Evolutionary conservation across 2,113 vertebrate genomes (phyloP).

Genomic region (Galeopterus variegatus): DNA sequence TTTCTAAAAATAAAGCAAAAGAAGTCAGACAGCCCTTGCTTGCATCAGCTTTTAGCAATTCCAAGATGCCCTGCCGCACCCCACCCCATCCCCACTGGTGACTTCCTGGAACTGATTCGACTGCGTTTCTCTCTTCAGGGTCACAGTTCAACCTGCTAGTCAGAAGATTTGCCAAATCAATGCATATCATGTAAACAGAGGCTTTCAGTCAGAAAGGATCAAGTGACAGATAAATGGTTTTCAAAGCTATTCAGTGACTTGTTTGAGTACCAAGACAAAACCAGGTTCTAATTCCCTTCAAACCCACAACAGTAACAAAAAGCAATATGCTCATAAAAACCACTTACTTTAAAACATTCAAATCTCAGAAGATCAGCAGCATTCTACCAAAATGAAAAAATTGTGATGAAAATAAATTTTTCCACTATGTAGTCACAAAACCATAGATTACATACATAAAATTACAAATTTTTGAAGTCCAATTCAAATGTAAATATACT

Average conservation of each 20-base stretch:
- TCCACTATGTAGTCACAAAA: background rate
- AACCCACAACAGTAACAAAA: background rate
- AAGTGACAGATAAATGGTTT: background rate
- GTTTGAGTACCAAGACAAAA: background rate
- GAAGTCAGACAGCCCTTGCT: background rate
- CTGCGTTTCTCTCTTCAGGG: background rate
- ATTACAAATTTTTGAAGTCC: background rate
- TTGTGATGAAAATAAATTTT: background rate
- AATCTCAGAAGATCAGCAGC: background rate
- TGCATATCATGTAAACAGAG: background rate
- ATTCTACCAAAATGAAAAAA: conserved; percentile 14
- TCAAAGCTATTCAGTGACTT: background rate
- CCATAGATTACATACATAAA: background rate
- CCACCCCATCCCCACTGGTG: background rate
- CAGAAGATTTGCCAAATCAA: background rate
- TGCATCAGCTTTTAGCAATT: background rate
- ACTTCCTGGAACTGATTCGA: background rate
- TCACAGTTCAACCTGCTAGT: background rate
- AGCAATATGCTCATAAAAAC: background rate
- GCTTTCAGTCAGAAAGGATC: background rate
- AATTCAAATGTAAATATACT: conserved; percentile 35
- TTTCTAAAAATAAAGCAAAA: background rate
- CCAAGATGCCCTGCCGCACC: too few relatives aligned
- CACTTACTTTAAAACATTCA: background rate
- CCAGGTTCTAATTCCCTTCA: conserved; percentile 16